Evolutionary conservation across 2,113 vertebrate genomes (phyloP).

Genomic region (Morone saxatilis): DNA sequence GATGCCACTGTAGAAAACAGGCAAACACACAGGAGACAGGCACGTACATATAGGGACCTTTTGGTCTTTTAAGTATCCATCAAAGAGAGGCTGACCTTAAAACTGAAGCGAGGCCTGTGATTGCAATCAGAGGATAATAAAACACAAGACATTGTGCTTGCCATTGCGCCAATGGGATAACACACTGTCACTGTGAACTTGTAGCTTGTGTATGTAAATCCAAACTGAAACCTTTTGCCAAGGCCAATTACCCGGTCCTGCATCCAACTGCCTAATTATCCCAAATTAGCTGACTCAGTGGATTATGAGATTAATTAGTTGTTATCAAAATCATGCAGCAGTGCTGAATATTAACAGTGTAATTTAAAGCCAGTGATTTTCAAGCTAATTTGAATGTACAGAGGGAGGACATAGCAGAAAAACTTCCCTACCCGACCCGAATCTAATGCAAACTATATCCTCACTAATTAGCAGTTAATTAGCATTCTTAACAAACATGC

Average conservation of each 20-base stretch:
- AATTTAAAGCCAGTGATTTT: slow-evolving; percentile 51
- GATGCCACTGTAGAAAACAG: background rate
- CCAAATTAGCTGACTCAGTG: slow-evolving; percentile 66
- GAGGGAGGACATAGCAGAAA: slow-evolving; percentile 11
- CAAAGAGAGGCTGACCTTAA: slow-evolving; percentile 33
- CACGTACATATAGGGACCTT: background rate
- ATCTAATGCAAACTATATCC: background rate
- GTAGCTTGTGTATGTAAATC: slow-evolving; percentile 37
- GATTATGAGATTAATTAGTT: slow-evolving; percentile 69
- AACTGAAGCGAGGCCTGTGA: slow-evolving; percentile 14
- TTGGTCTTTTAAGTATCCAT: slow-evolving; percentile 28
- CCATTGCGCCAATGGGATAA: background rate
- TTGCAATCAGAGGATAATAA: slow-evolving; percentile 28
- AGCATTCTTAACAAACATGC: background rate
- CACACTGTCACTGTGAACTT: slow-evolving; percentile 46
- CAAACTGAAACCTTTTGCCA: slow-evolving; percentile 56
- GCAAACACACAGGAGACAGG: background rate
- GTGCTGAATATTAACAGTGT: slow-evolving; percentile 49
- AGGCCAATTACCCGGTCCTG: slow-evolving; percentile 54
- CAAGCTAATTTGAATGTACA: slow-evolving; percentile 37
- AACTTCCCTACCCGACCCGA: background rate
- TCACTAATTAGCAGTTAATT: background rate
- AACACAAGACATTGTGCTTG: slow-evolving; percentile 11
- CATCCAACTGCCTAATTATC: slow-evolving; percentile 62
- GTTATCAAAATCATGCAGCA: slow-evolving; percentile 65